These are phyloP conservation scores for Hydractinia echinata DNA, from an alignment of 30 jellyfish, hydroid and myxozoan genomes.

Conservation along the genomic window DNA sequence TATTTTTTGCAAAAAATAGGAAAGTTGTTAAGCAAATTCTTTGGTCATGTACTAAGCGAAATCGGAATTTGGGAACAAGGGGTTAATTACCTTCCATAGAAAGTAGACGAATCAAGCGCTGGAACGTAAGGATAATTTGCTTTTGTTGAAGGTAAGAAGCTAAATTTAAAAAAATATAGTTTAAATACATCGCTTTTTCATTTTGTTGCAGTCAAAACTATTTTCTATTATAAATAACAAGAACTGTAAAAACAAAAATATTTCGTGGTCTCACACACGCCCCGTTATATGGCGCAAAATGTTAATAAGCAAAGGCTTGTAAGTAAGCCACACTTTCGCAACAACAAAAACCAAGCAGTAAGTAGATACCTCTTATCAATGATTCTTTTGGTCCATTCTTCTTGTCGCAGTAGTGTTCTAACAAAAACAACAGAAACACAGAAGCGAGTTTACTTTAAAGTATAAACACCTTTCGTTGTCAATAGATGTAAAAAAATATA, in stretches of 20 bases:
- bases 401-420: slow-evolving; percentile 45
- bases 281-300: slow-evolving; percentile 1
- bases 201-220: too few relatives aligned
- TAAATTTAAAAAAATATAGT: slow-evolving; percentile 3
- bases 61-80: neutral
- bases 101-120: slow-evolving; percentile 38
- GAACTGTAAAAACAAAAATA: neutral
- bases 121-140: slow-evolving; percentile 51
- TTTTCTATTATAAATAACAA: too few relatives aligned
- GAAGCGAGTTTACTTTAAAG: neutral
- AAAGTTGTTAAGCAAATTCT: neutral
- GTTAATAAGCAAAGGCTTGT: neutral
- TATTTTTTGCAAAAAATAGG: too few relatives aligned
- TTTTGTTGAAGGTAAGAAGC: slow-evolving; percentile 72
- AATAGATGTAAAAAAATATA: neutral
- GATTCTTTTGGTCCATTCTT: slow-evolving; percentile 74
- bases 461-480: neutral
- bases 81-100: slow-evolving; percentile 41
- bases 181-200: too few relatives aligned
- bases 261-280: neutral
- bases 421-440: slow-evolving; percentile 10
- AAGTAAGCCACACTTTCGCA: neutral
- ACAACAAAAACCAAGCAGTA: neutral
- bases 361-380: slow-evolving; percentile 45
- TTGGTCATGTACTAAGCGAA: neutral